Evolutionary conservation across 2,888 invertebrate species (phyloP).

Genomic region (Dryobota labecula): DNA sequence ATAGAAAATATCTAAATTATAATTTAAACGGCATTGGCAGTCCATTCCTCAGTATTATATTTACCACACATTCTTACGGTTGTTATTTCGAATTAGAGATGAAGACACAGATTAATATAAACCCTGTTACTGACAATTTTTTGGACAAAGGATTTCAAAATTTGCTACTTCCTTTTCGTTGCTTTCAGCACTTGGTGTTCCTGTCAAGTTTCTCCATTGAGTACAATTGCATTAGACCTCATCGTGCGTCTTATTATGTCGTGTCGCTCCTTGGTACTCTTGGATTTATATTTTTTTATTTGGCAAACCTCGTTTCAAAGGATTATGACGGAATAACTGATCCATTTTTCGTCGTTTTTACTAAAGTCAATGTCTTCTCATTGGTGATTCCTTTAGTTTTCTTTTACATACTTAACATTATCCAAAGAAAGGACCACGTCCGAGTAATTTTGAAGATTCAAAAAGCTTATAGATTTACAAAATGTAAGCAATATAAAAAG

Average conservation of each 20-base stretch:
- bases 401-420: slow-evolving; percentile 31
- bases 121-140: slow-evolving; percentile 3
- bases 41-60: background rate
- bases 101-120: slow-evolving; percentile 18
- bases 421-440: slow-evolving; percentile 23
- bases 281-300: background rate
- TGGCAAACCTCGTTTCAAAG: rapidly evolving
- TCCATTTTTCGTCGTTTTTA: background rate
- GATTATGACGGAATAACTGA: rapidly evolving
- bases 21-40: background rate
- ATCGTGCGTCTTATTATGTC: slow-evolving; percentile 16
- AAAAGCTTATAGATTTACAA: slow-evolving; percentile 24
- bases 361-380: background rate
- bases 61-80: background rate
- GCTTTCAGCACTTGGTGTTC: slow-evolving; percentile 30
- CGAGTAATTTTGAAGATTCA: slow-evolving; percentile 41
- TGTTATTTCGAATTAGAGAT: background rate
- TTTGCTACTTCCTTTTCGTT: slow-evolving; percentile 20
- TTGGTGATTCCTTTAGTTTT: background rate
- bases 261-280: slow-evolving; percentile 24
- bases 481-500: slow-evolving; percentile 24
- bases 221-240: slow-evolving; percentile 45
- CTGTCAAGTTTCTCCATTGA: slow-evolving; percentile 37
- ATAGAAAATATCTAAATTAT: background rate
- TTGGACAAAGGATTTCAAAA: slow-evolving; percentile 33